Conservation (phyloP, 2,888 invertebrate genomes). For the Julus scandinavius region DNA sequence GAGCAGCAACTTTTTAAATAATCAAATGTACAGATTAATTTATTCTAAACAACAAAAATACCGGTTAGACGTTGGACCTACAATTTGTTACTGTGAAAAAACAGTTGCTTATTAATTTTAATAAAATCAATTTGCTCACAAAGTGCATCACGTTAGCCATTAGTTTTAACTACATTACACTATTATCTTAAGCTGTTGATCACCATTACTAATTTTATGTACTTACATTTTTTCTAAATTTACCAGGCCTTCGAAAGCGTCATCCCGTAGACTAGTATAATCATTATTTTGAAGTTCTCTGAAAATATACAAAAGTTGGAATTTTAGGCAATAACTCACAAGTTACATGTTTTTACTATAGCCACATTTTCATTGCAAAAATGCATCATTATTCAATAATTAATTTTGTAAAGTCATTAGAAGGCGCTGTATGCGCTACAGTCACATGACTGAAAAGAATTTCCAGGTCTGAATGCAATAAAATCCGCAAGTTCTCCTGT, state of each 20-base stretch:
- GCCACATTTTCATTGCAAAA: not conserved
- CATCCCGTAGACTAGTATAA: slow-evolving; percentile 66
- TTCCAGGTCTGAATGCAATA: not conserved
- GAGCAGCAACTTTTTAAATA: not conserved
- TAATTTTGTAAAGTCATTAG: no score
- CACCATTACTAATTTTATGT: slow-evolving; percentile 36
- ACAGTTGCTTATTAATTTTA: not conserved
- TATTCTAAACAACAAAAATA: not conserved
- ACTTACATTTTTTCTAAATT: slow-evolving; percentile 64
- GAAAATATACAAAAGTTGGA: slow-evolving; percentile 62
- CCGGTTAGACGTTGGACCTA: not conserved
- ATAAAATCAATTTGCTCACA: not conserved
- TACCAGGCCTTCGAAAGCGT: slow-evolving; percentile 62
- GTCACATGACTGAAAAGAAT: no score
- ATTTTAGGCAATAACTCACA: not conserved
- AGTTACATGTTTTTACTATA: no score
- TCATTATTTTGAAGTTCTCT: slow-evolving; percentile 69
- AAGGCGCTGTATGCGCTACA: no score
- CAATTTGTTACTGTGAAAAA: not conserved
- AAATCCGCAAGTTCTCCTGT: not conserved
- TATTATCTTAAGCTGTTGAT: no score
- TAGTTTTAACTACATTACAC: no score
- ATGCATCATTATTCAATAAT: not conserved
- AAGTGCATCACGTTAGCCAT: no score
- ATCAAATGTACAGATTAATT: not conserved